A percentile compares a stretch with the other conserved stretches of the same genome.
Evolutionary conservation across 2,888 invertebrate genomes (phyloP).

Genomic region (Standfussiana lucernea): DNA sequence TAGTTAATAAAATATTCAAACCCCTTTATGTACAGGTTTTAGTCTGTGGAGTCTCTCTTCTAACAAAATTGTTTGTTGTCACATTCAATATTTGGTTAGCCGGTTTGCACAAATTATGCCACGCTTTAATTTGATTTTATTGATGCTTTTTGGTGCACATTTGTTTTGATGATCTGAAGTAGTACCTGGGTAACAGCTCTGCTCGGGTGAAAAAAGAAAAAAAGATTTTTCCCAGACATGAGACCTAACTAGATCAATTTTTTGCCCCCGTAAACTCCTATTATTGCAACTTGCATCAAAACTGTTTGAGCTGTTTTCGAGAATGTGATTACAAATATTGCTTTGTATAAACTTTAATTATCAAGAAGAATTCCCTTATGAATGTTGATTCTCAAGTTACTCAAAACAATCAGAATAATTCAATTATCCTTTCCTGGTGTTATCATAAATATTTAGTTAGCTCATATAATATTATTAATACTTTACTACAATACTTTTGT

Average conservation of each 20-base stretch:
- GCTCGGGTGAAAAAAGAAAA: no score
- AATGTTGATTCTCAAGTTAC: constrained; percentile 16
- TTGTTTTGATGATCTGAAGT: not conserved
- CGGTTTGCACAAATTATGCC: no score
- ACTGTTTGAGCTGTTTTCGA: no score
- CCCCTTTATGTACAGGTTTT: not conserved
- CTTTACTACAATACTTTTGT: constrained; percentile 49
- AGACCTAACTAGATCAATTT: no score
- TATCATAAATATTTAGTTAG: constrained; percentile 57
- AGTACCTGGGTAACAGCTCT: no score
- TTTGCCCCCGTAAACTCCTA: no score
- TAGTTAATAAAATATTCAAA: no score
- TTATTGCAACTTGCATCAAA: no score
- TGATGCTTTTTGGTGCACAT: not conserved
- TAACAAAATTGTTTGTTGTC: not conserved
- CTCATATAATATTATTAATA: constrained; percentile 58
- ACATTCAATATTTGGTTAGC: not conserved
- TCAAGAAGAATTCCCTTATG: not conserved
- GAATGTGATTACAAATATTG: no score
- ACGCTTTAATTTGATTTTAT: not conserved
- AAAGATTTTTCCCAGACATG: no score
- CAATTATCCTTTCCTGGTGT: constrained; percentile 22
- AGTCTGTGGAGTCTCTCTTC: not conserved
- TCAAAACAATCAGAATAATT: constrained; percentile 39
- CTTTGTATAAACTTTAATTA: not conserved